Base-by-base conservation (phyloP, 2,797 vertebrate genomes). In the Sebastes oblongus region DNA sequence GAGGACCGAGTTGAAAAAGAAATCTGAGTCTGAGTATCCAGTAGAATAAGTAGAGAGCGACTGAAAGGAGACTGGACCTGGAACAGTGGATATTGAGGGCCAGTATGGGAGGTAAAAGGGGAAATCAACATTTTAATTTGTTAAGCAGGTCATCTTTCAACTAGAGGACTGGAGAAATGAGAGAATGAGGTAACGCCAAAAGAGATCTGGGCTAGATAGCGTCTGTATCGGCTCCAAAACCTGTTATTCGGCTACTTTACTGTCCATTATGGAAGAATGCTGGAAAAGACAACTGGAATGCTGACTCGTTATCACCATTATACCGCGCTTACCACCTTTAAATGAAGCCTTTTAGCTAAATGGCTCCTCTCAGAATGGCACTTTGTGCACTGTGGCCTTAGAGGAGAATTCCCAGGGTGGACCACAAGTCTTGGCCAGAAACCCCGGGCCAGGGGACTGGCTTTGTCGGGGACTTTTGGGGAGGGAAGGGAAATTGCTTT, bases 401-500 rank as follows among this genome's bases (percentile, higher is more conserved):
- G 87, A 89, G 78, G 66, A 92, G 87, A 93, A 95, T 95, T 95
- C 95, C 95, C 96, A 93, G 82, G 91, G 93, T 82, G 88, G 70
- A 77, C 81, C 67, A 18, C 39, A 67, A 85, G 92, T 90, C 91
- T 85, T 88, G 88, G 92, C 93, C 92, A 85, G 90, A 87, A 93
- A 92, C 73, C 83, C 42, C 83, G 36, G 88, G 90, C 86, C 89
- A 62, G 79, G 87, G 89, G 86, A 90, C 24, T 24, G 87, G 89
- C 93, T 94, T 95, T 95, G 95, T 96, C 83, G 92, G 81, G 78
- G 67, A 81, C 80, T 90, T 92, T 90, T 86, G 76, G 89, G 90
- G 89, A 92, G 93, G 78, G 90, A 90, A 84, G 86, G 91, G 84
- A 94, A 95, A 93, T 95, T 94, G 91, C 94, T 95, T 95, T 95